Evolutionary conservation across 2,797 vertebrate genomes (phyloP).

Genomic region (Bryconaethiops microstoma): DNA sequence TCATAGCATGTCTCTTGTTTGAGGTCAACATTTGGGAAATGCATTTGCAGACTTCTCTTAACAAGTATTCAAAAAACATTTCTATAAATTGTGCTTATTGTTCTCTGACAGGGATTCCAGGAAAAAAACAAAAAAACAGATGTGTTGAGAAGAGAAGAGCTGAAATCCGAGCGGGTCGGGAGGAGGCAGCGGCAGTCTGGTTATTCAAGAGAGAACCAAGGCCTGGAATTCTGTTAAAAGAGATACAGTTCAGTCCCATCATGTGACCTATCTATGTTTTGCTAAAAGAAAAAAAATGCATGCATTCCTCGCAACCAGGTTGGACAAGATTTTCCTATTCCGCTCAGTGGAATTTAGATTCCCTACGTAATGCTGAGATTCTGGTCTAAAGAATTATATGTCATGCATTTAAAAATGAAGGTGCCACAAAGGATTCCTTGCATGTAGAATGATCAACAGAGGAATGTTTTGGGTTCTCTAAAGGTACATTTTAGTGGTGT

Average conservation of each 20-base stretch:
- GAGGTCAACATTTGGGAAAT: conserved; percentile 65
- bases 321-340: neutral
- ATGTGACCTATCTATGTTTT: neutral
- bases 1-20: conserved; percentile 63
- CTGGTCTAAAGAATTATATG: no score
- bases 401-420: no score
- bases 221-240: conserved; percentile 88
- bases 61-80: conserved; percentile 60
- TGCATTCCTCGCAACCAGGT: neutral
- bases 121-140: conserved; percentile 15
- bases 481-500: no score
- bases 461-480: no score
- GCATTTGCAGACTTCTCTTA: conserved; percentile 47
- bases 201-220: conserved; percentile 87
- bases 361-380: no score
- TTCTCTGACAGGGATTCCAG: conserved; percentile 28
- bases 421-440: no score
- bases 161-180: conserved; percentile 34
- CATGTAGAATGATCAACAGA: no score
- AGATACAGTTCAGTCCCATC: neutral
- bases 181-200: conserved; percentile 25
- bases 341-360: no score
- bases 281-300: neutral
- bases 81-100: conserved; percentile 45
- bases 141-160: conserved; percentile 33